Evolutionary conservation across 1,140 invertebrate genomes (phyloP), one percentile per base, ranked within the genome.

Genomic region (Atta cephalotes): DNA sequence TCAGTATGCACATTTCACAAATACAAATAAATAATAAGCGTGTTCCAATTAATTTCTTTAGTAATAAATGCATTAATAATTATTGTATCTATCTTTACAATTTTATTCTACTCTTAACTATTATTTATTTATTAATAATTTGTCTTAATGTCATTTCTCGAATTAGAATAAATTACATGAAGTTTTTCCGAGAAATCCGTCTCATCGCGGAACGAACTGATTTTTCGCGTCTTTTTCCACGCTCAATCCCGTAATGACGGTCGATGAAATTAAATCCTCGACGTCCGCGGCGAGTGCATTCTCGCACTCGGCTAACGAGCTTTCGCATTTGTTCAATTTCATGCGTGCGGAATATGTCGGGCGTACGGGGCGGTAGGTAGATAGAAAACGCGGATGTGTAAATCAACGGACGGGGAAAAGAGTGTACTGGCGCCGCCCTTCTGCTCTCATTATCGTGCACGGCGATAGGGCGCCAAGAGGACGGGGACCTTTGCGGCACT

Each of bases 241-340:
- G 74, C 35, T 21, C 60, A 76, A 87, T 76, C 56, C 62, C 58
- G 35, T 87, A 88, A 90, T 90, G 74, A 86, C 66, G 53, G 28
- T 62, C 60, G 68, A 51, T 85, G 88, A 81, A 91, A 92, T 91
- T 87, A 91, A 91, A 91, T 78, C 65, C 63, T 85, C 58, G 39
- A 28, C 77, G 71, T 74, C 60, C 71, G 82, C 65, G 86, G 56
- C 56, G 49, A 70, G 21, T 31, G 51, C 21, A 68, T 82, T 82
- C 78, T 78, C 65, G 56, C 16, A 70, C 88, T 31, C 79, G 35
- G 60, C 85, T 92, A 92, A 92, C 92, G 89, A 92, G 92, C 86
- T 88, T 88, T 91, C 90, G 74, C 81, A 81, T 91, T 89, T 91
- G 88, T 89, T 81, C 86, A 77, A 87, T 92, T 91, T 90, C 76